phyloP scores from a whole-genome alignment of 2,888 invertebrate species.

The Incurvaria masculella region DNA sequence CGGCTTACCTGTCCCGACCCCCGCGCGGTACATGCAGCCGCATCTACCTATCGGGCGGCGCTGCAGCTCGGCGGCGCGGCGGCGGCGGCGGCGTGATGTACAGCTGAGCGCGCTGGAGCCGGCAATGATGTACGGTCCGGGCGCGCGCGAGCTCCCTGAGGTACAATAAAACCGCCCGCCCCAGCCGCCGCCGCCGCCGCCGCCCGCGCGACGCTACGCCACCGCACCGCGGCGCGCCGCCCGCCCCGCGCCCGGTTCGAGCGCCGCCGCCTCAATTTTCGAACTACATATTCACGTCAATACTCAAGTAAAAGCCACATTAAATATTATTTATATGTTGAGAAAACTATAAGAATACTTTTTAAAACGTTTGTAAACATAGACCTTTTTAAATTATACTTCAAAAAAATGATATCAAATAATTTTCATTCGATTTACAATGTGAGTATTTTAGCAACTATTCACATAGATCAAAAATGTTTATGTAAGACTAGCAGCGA shows the following conservation, averaged over 20 bases:
- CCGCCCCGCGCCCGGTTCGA: not conserved
- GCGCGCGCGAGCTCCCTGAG: slow-evolving; percentile 47
- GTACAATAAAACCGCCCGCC: slow-evolving; percentile 54
- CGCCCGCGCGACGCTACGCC: not conserved
- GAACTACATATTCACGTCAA: too few species aligned
- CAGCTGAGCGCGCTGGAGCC: slow-evolving; percentile 15
- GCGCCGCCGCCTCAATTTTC: not conserved
- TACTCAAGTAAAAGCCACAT: too few species aligned
- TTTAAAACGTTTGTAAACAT: too few species aligned
- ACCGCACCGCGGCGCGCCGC: not conserved
- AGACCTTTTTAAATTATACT: too few species aligned
- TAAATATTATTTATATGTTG: too few species aligned
- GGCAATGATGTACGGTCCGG: slow-evolving; percentile 54
- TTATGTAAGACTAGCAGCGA: too few species aligned
- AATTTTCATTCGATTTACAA: too few species aligned
- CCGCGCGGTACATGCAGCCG: not conserved
- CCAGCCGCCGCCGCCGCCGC: slow-evolving; percentile 35
- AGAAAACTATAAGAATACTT: too few species aligned
- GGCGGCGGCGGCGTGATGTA: not conserved
- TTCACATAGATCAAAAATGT: too few species aligned
- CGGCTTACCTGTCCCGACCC: not conserved
- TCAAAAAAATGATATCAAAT: too few species aligned
- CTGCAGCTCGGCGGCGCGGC: not conserved
- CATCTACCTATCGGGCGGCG: too few species aligned
- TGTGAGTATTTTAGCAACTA: too few species aligned